Conservation (phyloP, 2,888 invertebrate species). For the Drosophila dives region DNA sequence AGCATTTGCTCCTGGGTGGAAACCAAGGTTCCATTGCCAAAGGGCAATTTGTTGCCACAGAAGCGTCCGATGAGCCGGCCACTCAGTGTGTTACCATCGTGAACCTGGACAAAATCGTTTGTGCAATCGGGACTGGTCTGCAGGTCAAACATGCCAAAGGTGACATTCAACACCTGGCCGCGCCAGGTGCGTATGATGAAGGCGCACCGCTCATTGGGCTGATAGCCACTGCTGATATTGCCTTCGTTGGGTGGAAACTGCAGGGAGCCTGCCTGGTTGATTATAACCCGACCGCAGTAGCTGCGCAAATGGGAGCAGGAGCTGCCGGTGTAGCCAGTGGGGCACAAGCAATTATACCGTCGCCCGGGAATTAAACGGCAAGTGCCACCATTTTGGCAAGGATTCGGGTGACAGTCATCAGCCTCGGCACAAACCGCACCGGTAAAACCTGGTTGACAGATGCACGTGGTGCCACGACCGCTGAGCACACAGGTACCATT, state of each 20-base stretch:
- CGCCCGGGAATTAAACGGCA: slow-evolving; percentile 85
- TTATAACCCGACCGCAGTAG: slow-evolving; percentile 88
- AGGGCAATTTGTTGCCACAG: slow-evolving; percentile 90
- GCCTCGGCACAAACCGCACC: slow-evolving; percentile 87
- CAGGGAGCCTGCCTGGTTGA: slow-evolving; percentile 86
- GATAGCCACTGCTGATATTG: slow-evolving; percentile 84
- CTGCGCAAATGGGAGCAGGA: slow-evolving; percentile 87
- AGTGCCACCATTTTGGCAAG: slow-evolving; percentile 93
- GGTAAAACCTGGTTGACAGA: slow-evolving; percentile 79
- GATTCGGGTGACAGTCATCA: slow-evolving; percentile 89
- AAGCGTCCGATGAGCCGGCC: slow-evolving; percentile 91
- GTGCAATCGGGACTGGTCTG: slow-evolving; percentile 86
- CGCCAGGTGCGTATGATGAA: slow-evolving; percentile 90
- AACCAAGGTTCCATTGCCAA: slow-evolving; percentile 88
- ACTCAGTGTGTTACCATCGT: slow-evolving; percentile 92
- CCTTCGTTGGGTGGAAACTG: slow-evolving; percentile 87
- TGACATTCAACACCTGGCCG: slow-evolving; percentile 90
- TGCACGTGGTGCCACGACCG: slow-evolving; percentile 75
- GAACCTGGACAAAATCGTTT: slow-evolving; percentile 91
- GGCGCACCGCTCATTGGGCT: slow-evolving; percentile 89
- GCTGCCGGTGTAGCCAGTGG: slow-evolving; percentile 88
- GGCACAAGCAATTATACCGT: slow-evolving; percentile 88
- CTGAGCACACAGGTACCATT: slow-evolving; percentile 84
- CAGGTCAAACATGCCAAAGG: slow-evolving; percentile 91
- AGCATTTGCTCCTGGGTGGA: slow-evolving; percentile 91